These are phyloP conservation scores for Amphipoea lucens DNA, from an alignment of 2,888 invertebrate species.

Conservation along the genomic window DNA sequence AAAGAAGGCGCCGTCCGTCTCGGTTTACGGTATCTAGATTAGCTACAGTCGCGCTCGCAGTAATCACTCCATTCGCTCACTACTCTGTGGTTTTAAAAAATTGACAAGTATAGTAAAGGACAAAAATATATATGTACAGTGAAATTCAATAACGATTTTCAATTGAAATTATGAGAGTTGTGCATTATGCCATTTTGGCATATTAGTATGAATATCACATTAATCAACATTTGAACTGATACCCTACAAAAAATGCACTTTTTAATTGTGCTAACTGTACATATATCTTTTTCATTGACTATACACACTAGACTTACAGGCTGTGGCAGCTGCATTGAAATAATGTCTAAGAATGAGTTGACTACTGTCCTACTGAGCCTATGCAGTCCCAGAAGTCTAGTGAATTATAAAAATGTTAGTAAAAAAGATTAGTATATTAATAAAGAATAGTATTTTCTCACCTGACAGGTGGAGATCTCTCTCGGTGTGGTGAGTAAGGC, in stretches of 20 bases:
- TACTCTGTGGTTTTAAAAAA: constrained; percentile 23
- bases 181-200: background rate
- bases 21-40: background rate
- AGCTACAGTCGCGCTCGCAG: background rate
- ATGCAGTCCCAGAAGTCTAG: background rate
- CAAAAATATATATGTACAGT: background rate
- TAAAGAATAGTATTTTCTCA: constrained; percentile 64
- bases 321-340: background rate
- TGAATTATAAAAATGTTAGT: background rate
- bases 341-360: background rate
- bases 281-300: background rate
- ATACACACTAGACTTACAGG: background rate
- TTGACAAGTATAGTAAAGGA: constrained; percentile 10
- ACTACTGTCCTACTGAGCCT: too few species aligned
- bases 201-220: background rate
- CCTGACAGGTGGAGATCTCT: constrained; percentile 82
- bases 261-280: background rate
- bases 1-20: background rate
- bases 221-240: background rate
- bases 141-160: background rate
- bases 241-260: background rate
- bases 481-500: constrained; percentile 86
- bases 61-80: constrained; percentile 24
- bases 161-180: background rate
- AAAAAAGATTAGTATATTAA: background rate